Percentiles rank a stretch among this genome's conserved stretches.
Conservation (phyloP, 2,113 vertebrate genomes). For the Heteronetta atricapilla region DNA sequence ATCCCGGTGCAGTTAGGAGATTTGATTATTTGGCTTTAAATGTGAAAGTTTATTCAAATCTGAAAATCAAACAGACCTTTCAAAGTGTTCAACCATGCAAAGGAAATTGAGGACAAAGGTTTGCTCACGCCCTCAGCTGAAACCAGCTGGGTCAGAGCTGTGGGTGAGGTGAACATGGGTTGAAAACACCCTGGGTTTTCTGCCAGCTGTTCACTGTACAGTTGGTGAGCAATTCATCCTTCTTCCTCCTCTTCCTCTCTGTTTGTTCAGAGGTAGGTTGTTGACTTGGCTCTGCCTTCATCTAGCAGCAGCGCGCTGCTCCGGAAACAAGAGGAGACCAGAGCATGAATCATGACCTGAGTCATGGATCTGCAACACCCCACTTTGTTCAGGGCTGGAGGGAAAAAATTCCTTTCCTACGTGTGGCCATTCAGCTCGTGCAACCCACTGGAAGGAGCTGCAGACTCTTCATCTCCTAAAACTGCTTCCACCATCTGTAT, state of each 20-base stretch:
- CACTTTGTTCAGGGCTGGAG: not conserved
- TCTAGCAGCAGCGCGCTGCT: fast-evolving
- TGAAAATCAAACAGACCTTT: slow-evolving; percentile 28
- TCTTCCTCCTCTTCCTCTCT: not conserved
- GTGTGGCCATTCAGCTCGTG: not conserved
- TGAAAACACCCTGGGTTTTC: not conserved
- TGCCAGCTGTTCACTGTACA: not conserved
- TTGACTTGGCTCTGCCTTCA: not conserved
- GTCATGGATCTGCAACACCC: not conserved
- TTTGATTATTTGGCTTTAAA: not conserved
- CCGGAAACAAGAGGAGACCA: not conserved
- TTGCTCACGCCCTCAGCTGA: not conserved
- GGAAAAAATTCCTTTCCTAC: not conserved
- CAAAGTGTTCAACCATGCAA: not conserved
- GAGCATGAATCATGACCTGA: slow-evolving; percentile 34
- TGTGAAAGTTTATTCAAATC: not conserved
- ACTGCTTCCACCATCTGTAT: fast-evolving
- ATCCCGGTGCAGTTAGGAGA: not conserved
- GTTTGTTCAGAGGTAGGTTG: not conserved
- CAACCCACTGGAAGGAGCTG: not conserved
- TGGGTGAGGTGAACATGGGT: not conserved
- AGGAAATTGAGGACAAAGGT: slow-evolving; percentile 3
- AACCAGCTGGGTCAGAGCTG: not conserved
- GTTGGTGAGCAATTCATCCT: not conserved
- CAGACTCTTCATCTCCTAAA: not conserved